A percentile compares a stretch with the other conserved stretches of the same genome.
Evolutionary conservation across 1,140 invertebrate species (phyloP).

Genomic region (Thaumetopoea pityocampa): DNA sequence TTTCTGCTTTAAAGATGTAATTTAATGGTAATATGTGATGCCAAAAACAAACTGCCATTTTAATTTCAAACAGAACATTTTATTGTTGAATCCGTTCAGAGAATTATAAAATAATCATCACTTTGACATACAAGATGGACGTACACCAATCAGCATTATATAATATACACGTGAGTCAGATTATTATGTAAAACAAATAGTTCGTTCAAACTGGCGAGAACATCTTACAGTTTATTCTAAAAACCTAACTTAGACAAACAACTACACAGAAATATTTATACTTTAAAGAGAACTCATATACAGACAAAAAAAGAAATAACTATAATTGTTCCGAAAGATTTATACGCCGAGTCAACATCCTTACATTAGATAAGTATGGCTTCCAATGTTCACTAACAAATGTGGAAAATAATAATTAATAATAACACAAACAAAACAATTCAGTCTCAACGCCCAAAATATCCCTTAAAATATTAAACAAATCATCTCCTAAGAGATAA

Average conservation of each 20-base stretch:
- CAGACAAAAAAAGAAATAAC: constrained; percentile 63
- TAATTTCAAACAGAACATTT: constrained; percentile 76
- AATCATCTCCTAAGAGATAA: constrained; percentile 14
- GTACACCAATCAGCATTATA: constrained; percentile 71
- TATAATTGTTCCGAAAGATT: constrained; percentile 27
- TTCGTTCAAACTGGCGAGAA: constrained; percentile 46
- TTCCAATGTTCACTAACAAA: constrained; percentile 58
- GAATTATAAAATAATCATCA: constrained; percentile 67
- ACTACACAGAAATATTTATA: constrained; percentile 49
- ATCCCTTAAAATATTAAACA: constrained; percentile 60
- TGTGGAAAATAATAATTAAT: constrained; percentile 69
- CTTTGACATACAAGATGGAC: constrained; percentile 72
- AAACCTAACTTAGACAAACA: constrained; percentile 64
- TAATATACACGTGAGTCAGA: constrained; percentile 67
- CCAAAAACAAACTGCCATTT: constrained; percentile 54
- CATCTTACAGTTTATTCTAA: constrained; percentile 43
- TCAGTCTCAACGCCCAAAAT: constrained; percentile 73
- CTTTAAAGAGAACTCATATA: constrained; percentile 67
- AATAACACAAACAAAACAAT: constrained; percentile 74
- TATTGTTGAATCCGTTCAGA: constrained; percentile 73
- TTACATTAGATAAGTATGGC: constrained; percentile 41
- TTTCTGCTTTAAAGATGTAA: too few relatives aligned
- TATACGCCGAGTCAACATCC: constrained; percentile 27
- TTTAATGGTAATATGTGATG: constrained; percentile 3
- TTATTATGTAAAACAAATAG: constrained; percentile 59